phyloP scores from a whole-genome alignment of 2,113 vertebrate genomes.

The Salminus brasiliensis region DNA sequence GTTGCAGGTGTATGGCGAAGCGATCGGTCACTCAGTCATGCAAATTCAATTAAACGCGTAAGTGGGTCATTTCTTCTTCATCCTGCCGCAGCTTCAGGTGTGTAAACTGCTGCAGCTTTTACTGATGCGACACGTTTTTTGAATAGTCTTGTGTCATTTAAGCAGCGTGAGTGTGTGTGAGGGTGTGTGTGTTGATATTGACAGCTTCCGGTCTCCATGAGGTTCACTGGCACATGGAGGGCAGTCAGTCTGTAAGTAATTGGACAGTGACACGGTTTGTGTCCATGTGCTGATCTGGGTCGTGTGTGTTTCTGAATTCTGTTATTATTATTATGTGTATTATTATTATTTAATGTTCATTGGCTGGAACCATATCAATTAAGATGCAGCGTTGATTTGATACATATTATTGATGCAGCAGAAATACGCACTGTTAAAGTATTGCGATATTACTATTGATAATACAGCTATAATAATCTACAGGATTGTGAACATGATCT shows the following conservation, averaged over 20 bases:
- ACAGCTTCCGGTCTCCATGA: not conserved
- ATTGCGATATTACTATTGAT: no score
- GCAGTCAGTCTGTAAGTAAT: not conserved
- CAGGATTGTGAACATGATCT: no score
- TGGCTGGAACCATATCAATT: no score
- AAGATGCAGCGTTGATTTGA: no score
- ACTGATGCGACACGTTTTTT: not conserved
- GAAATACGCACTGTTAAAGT: no score
- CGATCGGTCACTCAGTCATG: constrained; percentile 18
- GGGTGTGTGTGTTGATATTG: not conserved
- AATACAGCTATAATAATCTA: no score
- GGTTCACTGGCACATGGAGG: not conserved
- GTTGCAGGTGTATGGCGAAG: constrained; percentile 27
- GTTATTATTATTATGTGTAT: no score
- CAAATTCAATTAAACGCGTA: constrained; percentile 37
- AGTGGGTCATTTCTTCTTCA: constrained; percentile 9
- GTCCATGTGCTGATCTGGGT: not conserved
- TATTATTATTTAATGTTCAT: no score
- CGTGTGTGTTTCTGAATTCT: no score
- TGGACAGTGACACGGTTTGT: not conserved
- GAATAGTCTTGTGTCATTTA: not conserved
- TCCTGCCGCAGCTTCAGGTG: not conserved
- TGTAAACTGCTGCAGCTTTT: not conserved
- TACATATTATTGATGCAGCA: no score
- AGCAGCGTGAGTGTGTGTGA: not conserved